Conservation (phyloP, 2,113 vertebrate species). For the Ursus arctos region DNA sequence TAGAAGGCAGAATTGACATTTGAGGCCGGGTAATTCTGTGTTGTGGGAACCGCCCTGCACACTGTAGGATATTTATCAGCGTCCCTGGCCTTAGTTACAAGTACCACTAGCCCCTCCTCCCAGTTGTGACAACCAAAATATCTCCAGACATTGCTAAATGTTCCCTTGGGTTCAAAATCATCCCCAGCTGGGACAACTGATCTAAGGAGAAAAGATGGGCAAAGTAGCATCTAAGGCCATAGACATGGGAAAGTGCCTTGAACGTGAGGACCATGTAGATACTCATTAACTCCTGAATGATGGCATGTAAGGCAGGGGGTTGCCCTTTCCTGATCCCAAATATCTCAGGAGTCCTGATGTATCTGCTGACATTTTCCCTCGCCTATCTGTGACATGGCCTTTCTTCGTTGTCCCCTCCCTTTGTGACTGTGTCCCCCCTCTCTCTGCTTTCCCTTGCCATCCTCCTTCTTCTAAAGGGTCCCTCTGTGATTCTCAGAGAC, state of each 20-base stretch:
- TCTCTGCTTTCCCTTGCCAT: neutral
- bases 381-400: conserved; percentile 66
- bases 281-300: neutral
- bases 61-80: neutral
- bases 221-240: neutral
- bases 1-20: neutral
- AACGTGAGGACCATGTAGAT: neutral
- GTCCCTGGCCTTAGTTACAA: neutral
- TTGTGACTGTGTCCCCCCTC: neutral
- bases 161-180: neutral
- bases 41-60: neutral
- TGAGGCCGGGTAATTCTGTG: neutral
- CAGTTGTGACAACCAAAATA: neutral
- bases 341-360: neutral
- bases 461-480: neutral
- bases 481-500: neutral
- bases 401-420: neutral
- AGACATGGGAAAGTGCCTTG: neutral
- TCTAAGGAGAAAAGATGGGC: too few species aligned
- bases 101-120: neutral
- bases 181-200: neutral
- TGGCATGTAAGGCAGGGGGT: neutral
- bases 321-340: neutral
- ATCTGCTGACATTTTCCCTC: neutral
- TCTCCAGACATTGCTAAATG: neutral